Evolutionary conservation across 2,113 vertebrate species (phyloP), one percentile per base, ranked within the genome.

Genomic region (Peromyscus leucopus): DNA sequence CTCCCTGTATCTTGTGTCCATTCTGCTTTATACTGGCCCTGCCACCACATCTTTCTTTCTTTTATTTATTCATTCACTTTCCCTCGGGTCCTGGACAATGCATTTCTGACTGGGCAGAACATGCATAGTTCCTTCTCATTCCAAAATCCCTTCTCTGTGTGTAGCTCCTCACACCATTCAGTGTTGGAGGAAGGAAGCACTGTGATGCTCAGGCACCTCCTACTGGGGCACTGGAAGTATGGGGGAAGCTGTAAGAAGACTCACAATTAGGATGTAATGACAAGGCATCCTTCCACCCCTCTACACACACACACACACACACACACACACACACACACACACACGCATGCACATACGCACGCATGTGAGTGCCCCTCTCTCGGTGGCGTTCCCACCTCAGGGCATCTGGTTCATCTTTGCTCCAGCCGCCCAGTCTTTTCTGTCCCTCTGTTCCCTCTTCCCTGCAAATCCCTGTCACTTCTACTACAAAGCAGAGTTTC

Each of bases 131-230:
- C 46, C 72, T 57, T 51, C 69, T 93, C 74, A n/a, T 36, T 59
- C 42, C 65, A 79, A 26, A 90, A 55, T 46, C 87, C 59, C 71
- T 90, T 39, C 82, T 67, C 21, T 1, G 11, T 74, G 15, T 33
- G 7, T 39, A 90, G 61, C 59, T 76, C 80, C 42, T 80, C 65
- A 12, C 1, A 59, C 8, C 8, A 24, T 2, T 36, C 83, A 24
- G 1, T 9, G 76, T 57, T 12, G 24, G 51, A 46, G 76, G n/a
- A 3, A 16, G 24, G 63, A 46, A 51, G 63, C n/a, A 13, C 46
- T 3, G 12, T 2, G 4, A 19, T 1, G 24, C 22, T 42, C 10
- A 22, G 12, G 69, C 0, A 1, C 42, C 15, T 22, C 21, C 9
- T 69, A 71, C 42, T 51, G 51, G 76, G 83, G 46, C 36, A 13